Conservation (phyloP, 2,888 invertebrate species). For the Drosophila falleni region DNA sequence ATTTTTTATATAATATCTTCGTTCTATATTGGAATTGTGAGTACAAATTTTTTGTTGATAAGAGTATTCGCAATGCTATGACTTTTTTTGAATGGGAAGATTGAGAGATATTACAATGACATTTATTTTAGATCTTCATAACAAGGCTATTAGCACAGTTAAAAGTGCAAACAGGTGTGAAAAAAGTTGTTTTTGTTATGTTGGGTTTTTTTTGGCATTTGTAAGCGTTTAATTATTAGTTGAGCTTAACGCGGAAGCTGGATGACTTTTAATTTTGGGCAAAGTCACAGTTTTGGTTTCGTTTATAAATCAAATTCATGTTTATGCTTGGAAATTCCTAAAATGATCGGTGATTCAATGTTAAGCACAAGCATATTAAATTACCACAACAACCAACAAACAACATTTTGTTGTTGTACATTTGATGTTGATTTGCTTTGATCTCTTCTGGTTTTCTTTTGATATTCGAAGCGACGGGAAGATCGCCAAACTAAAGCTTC, state of each 20-base stretch:
- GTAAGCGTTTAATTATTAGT: neutral
- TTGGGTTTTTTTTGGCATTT: neutral
- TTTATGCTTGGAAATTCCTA: slow-evolving; percentile 61
- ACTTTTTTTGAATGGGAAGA: neutral
- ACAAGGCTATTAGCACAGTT: neutral
- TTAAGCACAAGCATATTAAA: slow-evolving; percentile 54
- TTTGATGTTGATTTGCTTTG: slow-evolving; percentile 58
- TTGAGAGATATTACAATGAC: neutral
- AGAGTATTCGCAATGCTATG: neutral
- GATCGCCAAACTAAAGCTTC: slow-evolving; percentile 26
- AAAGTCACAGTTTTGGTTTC: slow-evolving; percentile 7
- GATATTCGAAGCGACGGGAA: slow-evolving; percentile 20
- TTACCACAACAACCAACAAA: slow-evolving; percentile 46
- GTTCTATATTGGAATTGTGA: neutral
- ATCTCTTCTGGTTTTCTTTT: slow-evolving; percentile 41
- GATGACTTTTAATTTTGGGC: slow-evolving; percentile 26
- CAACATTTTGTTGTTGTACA: slow-evolving; percentile 24
- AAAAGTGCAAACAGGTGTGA: slow-evolving; percentile 31
- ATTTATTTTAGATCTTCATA: neutral
- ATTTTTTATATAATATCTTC: too few relatives aligned
- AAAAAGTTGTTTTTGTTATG: neutral
- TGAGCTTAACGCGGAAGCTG: slow-evolving; percentile 37
- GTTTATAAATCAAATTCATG: slow-evolving; percentile 31
- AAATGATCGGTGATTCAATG: slow-evolving; percentile 54
- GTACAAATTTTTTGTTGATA: too few relatives aligned